A percentile compares a stretch with the other conserved stretches of the same genome.
These are phyloP conservation scores for Stomorhina lunata DNA, from an alignment of 2,888 invertebrate species.

Conservation along the genomic window DNA sequence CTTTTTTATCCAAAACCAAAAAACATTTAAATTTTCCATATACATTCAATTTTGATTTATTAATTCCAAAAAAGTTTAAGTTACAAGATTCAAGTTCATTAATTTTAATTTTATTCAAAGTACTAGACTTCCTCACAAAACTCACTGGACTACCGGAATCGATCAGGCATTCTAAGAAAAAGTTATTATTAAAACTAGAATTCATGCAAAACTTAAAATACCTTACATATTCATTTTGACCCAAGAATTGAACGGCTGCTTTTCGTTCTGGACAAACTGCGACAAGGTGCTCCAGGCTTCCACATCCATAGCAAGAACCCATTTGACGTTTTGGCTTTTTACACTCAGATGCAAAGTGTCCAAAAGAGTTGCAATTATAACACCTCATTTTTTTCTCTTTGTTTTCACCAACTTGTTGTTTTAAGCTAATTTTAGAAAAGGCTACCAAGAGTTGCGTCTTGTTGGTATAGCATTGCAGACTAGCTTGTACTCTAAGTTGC, in stretches of 20 bases:
- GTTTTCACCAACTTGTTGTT: neutral
- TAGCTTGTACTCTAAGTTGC: slow-evolving; percentile 48
- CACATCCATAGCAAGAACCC: slow-evolving; percentile 57
- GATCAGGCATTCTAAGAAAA: slow-evolving; percentile 40
- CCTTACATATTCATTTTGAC: slow-evolving; percentile 36
- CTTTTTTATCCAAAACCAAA: neutral
- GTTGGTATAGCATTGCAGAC: slow-evolving; percentile 46
- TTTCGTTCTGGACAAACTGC: slow-evolving; percentile 41
- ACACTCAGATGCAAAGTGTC: slow-evolving; percentile 49
- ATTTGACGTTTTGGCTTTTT: slow-evolving; percentile 44
- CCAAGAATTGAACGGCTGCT: neutral
- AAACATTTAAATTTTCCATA: neutral
- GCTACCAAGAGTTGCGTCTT: slow-evolving; percentile 43
- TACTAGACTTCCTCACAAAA: slow-evolving; percentile 5
- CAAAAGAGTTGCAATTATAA: slow-evolving; percentile 52
- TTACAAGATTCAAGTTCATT: neutral
- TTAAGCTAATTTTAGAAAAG: slow-evolving; percentile 13
- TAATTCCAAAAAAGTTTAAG: slow-evolving; percentile 10
- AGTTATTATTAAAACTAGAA: neutral
- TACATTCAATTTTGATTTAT: slow-evolving; percentile 31
- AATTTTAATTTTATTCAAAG: neutral
- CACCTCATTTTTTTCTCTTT: slow-evolving; percentile 14
- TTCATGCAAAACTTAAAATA: slow-evolving; percentile 32
- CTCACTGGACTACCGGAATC: slow-evolving; percentile 21
- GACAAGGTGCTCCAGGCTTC: slow-evolving; percentile 42